Conservation (phyloP, 2,888 invertebrate genomes). For the Epistrophe eligans region DNA sequence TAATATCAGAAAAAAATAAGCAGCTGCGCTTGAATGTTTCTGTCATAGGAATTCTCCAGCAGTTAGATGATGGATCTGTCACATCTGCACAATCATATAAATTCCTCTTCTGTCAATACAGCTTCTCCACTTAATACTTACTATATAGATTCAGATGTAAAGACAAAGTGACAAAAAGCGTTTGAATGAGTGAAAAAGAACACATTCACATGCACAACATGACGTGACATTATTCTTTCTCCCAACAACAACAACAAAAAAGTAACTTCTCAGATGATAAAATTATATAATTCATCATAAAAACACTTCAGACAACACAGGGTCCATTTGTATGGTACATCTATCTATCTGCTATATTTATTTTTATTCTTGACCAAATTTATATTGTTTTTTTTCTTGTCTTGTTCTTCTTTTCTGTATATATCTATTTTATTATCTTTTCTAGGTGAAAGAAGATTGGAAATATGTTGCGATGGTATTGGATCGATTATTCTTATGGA, state of each 20-base stretch:
- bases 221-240: conserved; percentile 15
- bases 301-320: conserved; percentile 4
- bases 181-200: conserved; percentile 13
- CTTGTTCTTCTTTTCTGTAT: conserved; percentile 3
- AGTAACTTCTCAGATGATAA: conserved; percentile 32
- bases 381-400: conserved; percentile 42
- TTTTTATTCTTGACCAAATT: conserved; percentile 39
- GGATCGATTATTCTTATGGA: conserved; percentile 98
- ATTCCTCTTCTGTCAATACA: conserved; percentile 40
- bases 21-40: conserved; percentile 60
- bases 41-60: conserved; percentile 37
- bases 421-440: conserved; percentile 52
- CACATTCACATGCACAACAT: conserved; percentile 7
- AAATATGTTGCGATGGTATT: conserved; percentile 99
- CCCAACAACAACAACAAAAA: neutral
- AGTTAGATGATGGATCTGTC: conserved; percentile 54
- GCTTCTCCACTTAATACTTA: conserved; percentile 10
- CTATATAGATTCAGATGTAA: conserved; percentile 25
- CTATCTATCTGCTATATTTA: too few relatives aligned
- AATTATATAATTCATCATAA: conserved; percentile 40
- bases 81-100: conserved; percentile 33
- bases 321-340: neutral
- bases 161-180: conserved; percentile 15
- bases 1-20: conserved; percentile 48
- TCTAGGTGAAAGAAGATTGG: conserved; percentile 98